Evolutionary conservation across 2,113 vertebrate genomes (phyloP), one percentile per base, ranked within the genome.

Genomic region (Perca fluviatilis): DNA sequence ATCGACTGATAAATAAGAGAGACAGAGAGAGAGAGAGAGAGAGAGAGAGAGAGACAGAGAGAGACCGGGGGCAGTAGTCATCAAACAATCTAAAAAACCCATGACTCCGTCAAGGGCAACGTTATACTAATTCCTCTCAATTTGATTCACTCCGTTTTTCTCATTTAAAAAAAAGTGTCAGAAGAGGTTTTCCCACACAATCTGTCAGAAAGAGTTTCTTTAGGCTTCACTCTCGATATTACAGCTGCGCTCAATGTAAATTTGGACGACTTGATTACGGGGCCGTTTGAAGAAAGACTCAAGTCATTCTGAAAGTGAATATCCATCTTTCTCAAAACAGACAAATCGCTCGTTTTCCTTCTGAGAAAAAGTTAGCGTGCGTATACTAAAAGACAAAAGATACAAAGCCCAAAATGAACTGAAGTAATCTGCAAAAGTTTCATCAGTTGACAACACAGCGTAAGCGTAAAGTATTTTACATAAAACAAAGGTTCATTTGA

Each of bases 141-240:
- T 69, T 18, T 60, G 74, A 86, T 76, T 90, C 10, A 50, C 15
- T 47, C 6, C 0, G 2, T 75, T 78, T 78, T 82, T 61, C 50
- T 74, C 33, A 13, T 70, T 13, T 60, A 68, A 86, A 70, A 33
- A 33, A 54, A 16, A 6, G 6, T 21, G 36, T 1, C 9, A 2
- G 23, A 61, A 49, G 25, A 73, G 46, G 53, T 60, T 74, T 70
- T 47, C 54, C 27, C 46, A 70, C 50, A 19, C 6, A 1, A 53
- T 72, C 51, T 40, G 46, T 68, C 62, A 76, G 16, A 64, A 69
- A 63, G 33, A 8, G 56, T 74, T 77, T 64, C 4, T 21, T 1
- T 21, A 70, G 30, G 65, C 58, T 43, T 80, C 67, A 16, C 66
- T 79, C 50, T 77, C 3, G 4, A 64, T 51, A 71, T 84, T 54